Base-by-base conservation (phyloP, 2,797 vertebrate species). In the Novumbra hubbsi region DNA sequence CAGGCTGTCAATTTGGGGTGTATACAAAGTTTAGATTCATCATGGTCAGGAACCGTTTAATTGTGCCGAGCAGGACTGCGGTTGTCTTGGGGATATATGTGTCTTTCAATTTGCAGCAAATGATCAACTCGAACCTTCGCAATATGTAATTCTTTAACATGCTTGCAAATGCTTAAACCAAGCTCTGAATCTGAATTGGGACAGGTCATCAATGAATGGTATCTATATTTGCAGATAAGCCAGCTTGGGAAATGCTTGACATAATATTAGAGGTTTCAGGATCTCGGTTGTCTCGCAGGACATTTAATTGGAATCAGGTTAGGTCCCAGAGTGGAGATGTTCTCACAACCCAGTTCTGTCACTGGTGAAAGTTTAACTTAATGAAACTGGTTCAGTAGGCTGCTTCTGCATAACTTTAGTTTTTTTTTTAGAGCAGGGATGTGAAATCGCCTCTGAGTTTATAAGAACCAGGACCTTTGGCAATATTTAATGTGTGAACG, bases 251-350 rank as follows among this genome's bases (percentile, higher is more conserved):
- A 89, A 79, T 57, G 75, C 81, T 85, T 90, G 87, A 90, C 87
- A 73, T 82, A 83, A 79, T 71, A 86, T 81, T 79, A 84, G 85
- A 88, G 87, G 89, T 92, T 88, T 88, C 84, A 84, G 88, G 86
- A 88, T 88, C 87, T 85, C 81, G 32, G 49, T 82, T 74, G 83
- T 93, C 90, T 92, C 86, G 1, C 45, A 90, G 91, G 90, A 87
- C 32, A n/a, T 87, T 84, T 88, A 91, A 92, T 92, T 90, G 87
- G 91, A 94, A 94, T 89, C 90, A 91, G 93, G 93, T 93, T 94
- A 94, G 85, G 88, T 93, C 93, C 93, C 93, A 84, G 80, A 92
- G 91, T 92, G 83, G 83, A 91, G 82, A 87, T 81, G 83, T 80
- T 78, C 86, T 85, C 83, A 86, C 92, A 94, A 92, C 93, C 93